These are phyloP conservation scores for Isurus oxyrinchus DNA, from an alignment of 2,113 vertebrate genomes.

Conservation along the genomic window DNA sequence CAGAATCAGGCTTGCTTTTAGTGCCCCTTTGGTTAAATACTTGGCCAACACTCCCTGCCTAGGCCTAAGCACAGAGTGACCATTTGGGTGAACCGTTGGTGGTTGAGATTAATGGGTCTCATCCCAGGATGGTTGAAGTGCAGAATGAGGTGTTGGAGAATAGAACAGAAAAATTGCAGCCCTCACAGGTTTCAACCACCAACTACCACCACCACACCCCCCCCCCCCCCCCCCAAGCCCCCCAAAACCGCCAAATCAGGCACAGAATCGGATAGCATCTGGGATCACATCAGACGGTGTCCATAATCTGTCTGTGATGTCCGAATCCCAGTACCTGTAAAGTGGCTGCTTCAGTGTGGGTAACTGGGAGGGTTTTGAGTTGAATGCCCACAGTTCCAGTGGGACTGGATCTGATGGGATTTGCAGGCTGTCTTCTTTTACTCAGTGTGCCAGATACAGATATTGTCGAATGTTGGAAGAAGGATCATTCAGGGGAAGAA, in stretches of 20 bases:
- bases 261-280: background rate
- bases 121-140: background rate
- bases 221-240: no score
- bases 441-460: conserved; percentile 61
- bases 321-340: background rate
- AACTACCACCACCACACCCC: no score
- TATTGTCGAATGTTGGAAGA: conserved; percentile 84
- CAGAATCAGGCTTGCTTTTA: background rate
- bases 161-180: background rate
- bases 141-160: background rate
- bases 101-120: background rate
- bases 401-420: background rate
- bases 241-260: background rate
- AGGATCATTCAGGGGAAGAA: conserved; percentile 75
- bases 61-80: background rate
- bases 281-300: background rate
- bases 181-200: background rate
- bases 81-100: background rate
- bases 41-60: background rate
- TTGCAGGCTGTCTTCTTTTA: conserved; percentile 56
- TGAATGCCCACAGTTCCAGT: background rate
- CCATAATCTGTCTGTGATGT: background rate
- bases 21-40: background rate
- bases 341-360: background rate
- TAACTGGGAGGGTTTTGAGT: background rate